Percentiles rank a stretch among this genome's conserved stretches.
phyloP scores from a whole-genome alignment of 1,140 invertebrate species.

The Littorina saxatilis region DNA sequence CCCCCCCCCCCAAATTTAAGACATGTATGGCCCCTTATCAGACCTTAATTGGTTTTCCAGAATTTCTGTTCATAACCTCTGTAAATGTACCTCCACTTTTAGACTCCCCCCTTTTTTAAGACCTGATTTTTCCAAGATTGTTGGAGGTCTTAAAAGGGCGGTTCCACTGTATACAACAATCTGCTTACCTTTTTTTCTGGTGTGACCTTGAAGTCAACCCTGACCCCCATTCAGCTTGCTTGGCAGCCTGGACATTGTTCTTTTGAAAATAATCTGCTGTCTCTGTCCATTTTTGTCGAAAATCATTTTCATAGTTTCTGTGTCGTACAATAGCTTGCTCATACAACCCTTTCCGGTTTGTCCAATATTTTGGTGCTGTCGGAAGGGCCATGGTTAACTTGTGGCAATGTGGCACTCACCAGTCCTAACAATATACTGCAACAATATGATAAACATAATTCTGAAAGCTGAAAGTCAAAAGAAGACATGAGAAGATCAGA shows the following conservation, averaged over 20 bases:
- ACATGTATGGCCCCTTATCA: too few species aligned
- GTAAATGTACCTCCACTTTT: too few species aligned
- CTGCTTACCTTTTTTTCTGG: conserved; percentile 61
- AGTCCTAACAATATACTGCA: too few species aligned
- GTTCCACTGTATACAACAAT: too few species aligned
- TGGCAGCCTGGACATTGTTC: conserved; percentile 54
- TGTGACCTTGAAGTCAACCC: conserved; percentile 57
- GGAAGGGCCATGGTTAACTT: conserved; percentile 67
- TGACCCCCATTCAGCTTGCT: conserved; percentile 68
- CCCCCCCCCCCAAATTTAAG: too few species aligned
- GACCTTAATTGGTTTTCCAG: too few species aligned
- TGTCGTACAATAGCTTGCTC: conserved; percentile 68
- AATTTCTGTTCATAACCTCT: too few species aligned
- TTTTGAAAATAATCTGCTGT: conserved; percentile 59
- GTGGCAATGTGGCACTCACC: too few species aligned
- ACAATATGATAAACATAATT: conserved; percentile 12
- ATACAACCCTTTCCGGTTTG: conserved; percentile 71
- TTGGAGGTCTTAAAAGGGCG: too few species aligned
- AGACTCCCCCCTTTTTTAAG: too few species aligned
- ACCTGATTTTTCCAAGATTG: too few species aligned
- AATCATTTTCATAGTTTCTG: conserved; percentile 66
- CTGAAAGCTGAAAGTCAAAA: neutral
- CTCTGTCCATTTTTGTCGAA: conserved; percentile 65
- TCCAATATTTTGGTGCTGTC: conserved; percentile 67
- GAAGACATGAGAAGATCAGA: neutral